Percentiles rank a stretch among this genome's conserved stretches.
Evolutionary conservation across 2,888 invertebrate species (phyloP).

Genomic region (Ophion slaviceki): DNA sequence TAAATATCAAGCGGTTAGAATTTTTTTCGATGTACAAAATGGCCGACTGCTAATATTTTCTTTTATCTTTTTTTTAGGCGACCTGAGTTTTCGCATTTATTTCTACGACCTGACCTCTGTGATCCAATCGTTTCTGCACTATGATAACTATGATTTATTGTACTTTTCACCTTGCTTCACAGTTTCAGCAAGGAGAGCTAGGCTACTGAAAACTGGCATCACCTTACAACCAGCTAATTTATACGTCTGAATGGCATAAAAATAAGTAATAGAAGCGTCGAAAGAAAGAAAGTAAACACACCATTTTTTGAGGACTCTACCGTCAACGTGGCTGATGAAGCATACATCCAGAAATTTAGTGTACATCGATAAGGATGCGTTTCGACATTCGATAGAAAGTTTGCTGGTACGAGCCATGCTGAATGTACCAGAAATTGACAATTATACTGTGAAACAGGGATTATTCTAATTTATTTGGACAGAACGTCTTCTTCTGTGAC

Average conservation of each 20-base stretch:
- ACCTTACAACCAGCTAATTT: not conserved
- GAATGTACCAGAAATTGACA: not conserved
- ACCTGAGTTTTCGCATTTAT: too few species aligned
- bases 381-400: constrained; percentile 85
- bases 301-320: constrained; percentile 63
- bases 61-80: too few species aligned
- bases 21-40: too few species aligned
- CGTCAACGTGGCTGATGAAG: constrained; percentile 83
- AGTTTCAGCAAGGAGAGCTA: constrained; percentile 51
- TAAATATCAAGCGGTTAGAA: too few species aligned
- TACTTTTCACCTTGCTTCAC: not conserved
- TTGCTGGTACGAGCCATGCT: constrained; percentile 67
- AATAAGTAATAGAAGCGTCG: constrained; percentile 56
- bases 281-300: not conserved
- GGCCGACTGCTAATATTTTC: too few species aligned
- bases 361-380: constrained; percentile 83
- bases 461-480: not conserved
- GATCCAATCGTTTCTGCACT: not conserved
- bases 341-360: too few species aligned
- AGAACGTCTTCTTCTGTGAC: not conserved
- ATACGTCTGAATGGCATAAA: constrained; percentile 62
- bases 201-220: constrained; percentile 70
- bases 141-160: not conserved
- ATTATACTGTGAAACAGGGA: constrained; percentile 22
- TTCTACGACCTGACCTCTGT: too few species aligned